These are phyloP conservation scores for Paraescarpia echinospica DNA, from an alignment of 1,140 invertebrate genomes.

Conservation along the genomic window DNA sequence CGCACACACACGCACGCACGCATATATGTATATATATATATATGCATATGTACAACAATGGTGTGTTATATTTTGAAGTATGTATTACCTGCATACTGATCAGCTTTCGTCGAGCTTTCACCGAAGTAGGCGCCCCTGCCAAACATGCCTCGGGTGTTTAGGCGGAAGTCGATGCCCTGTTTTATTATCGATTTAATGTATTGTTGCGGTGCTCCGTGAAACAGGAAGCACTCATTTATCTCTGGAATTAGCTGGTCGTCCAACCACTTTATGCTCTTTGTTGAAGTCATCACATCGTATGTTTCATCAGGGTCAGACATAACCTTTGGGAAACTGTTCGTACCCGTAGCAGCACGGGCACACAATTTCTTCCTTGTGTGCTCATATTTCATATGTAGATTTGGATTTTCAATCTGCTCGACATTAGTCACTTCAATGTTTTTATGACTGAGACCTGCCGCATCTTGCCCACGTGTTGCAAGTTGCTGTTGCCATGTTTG, in stretches of 20 bases:
- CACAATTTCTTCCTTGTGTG: not conserved
- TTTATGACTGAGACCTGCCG: not conserved
- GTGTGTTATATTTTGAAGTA: not conserved
- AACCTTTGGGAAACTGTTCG: not conserved
- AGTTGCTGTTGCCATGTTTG: not conserved
- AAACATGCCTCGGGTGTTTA: constrained; percentile 6
- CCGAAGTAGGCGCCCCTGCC: constrained; percentile 22
- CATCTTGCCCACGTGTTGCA: not conserved
- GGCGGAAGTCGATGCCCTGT: not conserved
- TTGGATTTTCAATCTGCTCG: not conserved
- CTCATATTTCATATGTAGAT: not conserved
- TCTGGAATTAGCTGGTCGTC: not conserved
- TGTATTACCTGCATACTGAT: not conserved
- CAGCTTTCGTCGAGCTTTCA: constrained; percentile 19
- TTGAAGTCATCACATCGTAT: not conserved
- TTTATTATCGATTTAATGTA: not conserved
- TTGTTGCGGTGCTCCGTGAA: not conserved
- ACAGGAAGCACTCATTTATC: not conserved
- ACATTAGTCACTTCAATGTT: not conserved
- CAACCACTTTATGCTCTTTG: not conserved
- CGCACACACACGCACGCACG: no score
- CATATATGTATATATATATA: no score
- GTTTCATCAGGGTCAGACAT: not conserved
- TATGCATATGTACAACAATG: no score
- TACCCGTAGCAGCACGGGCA: not conserved